A percentile compares a stretch with the other conserved stretches of the same genome.
phyloP scores from a whole-genome alignment of 2,888 invertebrate genomes.

The Cephonodes hylas region DNA sequence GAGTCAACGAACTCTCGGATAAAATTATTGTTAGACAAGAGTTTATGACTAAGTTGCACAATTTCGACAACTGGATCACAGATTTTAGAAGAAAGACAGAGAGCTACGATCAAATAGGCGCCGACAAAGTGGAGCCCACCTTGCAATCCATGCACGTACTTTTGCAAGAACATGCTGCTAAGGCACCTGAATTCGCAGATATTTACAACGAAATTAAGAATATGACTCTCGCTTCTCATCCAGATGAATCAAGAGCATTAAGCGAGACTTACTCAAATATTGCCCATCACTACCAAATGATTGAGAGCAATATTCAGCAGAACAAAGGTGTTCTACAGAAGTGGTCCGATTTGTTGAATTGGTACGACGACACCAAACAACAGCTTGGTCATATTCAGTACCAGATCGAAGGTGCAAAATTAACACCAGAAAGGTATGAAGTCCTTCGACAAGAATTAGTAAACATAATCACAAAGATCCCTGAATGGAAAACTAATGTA shows the following conservation, averaged over 20 bases:
- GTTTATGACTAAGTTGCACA: slow-evolving; percentile 88
- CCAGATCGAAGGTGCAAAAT: slow-evolving; percentile 88
- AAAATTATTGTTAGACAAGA: slow-evolving; percentile 91
- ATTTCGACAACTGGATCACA: slow-evolving; percentile 90
- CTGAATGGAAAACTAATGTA: slow-evolving; percentile 86
- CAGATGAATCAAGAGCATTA: slow-evolving; percentile 86
- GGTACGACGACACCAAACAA: slow-evolving; percentile 89
- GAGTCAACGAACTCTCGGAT: slow-evolving; percentile 90
- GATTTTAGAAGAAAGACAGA: slow-evolving; percentile 86
- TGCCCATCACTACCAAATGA: slow-evolving; percentile 87
- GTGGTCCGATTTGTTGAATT: slow-evolving; percentile 91
- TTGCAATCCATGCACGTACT: slow-evolving; percentile 90
- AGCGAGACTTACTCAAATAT: slow-evolving; percentile 89
- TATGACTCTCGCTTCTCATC: slow-evolving; percentile 85
- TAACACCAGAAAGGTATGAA: slow-evolving; percentile 85
- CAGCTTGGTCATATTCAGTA: slow-evolving; percentile 90
- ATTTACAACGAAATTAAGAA: slow-evolving; percentile 92
- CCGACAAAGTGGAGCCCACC: slow-evolving; percentile 90
- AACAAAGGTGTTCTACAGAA: slow-evolving; percentile 89
- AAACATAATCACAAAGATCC: slow-evolving; percentile 83
- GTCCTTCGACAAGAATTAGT: slow-evolving; percentile 86
- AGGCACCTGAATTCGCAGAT: slow-evolving; percentile 87
- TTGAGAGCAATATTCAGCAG: slow-evolving; percentile 87
- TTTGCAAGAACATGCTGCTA: slow-evolving; percentile 92
- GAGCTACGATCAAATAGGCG: slow-evolving; percentile 89